Conservation (phyloP, 2,797 vertebrate species). For the Mus minutoides region DNA sequence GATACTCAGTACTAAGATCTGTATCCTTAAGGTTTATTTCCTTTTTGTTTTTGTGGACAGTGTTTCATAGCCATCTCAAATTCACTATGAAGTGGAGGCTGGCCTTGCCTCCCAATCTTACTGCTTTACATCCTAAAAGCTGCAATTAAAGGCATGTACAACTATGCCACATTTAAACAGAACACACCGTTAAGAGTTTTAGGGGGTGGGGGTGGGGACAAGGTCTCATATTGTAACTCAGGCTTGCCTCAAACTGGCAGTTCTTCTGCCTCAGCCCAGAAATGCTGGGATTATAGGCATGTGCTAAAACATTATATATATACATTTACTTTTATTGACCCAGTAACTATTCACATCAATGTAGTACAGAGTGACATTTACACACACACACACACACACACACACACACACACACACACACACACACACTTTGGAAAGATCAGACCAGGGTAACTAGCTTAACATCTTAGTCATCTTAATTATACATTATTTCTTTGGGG, state of each 20-base stretch:
- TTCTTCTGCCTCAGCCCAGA: background rate
- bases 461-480: background rate
- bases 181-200: background rate
- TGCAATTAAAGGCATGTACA: background rate
- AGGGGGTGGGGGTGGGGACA: rapidly evolving
- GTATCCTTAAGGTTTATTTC: background rate
- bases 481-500: background rate
- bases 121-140: background rate
- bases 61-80: background rate
- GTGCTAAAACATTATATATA: background rate
- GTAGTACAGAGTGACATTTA: background rate
- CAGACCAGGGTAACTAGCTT: background rate
- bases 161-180: background rate
- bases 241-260: background rate
- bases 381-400: background rate
- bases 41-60: background rate
- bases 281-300: background rate
- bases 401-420: background rate
- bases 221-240: background rate
- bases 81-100: background rate
- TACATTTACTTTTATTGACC: background rate
- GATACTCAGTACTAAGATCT: background rate
- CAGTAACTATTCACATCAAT: background rate
- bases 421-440: background rate
- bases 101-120: background rate